Evolutionary conservation across 2,797 vertebrate genomes (phyloP).

Genomic region (Semaprochilodus insignis): DNA sequence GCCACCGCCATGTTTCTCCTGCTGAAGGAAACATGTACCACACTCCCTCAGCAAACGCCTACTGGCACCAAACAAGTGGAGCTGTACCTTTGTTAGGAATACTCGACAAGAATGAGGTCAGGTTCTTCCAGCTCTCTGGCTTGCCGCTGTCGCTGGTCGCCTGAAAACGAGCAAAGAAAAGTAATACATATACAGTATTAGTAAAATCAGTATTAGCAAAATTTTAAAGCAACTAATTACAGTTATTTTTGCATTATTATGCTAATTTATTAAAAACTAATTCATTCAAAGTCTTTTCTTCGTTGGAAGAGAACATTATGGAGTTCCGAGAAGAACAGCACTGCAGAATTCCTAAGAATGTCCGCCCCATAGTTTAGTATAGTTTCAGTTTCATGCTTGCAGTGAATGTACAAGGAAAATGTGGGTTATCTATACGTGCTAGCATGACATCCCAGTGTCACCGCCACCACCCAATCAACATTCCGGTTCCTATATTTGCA

Average conservation of each 20-base stretch:
- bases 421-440: no score
- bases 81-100: conserved; percentile 47
- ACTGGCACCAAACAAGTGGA: background rate
- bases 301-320: no score
- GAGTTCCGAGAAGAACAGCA: no score
- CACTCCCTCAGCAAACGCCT: background rate
- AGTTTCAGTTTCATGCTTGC: no score
- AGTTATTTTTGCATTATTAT: background rate
- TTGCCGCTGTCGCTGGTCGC: conserved; percentile 26
- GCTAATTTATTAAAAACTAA: no score
- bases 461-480: no score
- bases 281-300: no score
- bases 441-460: no score
- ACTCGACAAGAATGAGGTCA: conserved; percentile 51
- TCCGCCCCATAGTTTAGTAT: no score
- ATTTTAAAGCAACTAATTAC: background rate
- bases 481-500: no score
- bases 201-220: no score
- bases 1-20: background rate
- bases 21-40: background rate
- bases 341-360: background rate
- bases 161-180: conserved; percentile 38
- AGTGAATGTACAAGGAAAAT: no score
- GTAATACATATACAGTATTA: background rate
- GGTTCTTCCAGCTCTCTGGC: conserved; percentile 54